These are phyloP conservation scores for Plebejus melissa DNA, from an alignment of 2,888 invertebrate genomes.

Conservation along the genomic window DNA sequence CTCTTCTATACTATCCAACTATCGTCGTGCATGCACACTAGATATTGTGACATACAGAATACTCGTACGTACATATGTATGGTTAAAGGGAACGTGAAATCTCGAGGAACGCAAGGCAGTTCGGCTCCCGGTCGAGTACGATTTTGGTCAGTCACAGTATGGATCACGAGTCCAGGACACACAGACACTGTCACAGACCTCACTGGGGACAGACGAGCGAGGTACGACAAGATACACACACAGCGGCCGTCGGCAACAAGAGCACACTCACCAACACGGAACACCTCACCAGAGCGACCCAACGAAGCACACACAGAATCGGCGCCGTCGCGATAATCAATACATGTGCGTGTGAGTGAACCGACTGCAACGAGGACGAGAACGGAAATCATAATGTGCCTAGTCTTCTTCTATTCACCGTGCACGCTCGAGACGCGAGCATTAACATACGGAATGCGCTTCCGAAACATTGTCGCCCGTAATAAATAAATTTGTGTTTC, in stretches of 20 bases:
- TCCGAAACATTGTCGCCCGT: constrained; percentile 44
- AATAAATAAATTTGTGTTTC: constrained; percentile 49
- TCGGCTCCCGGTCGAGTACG: constrained; percentile 59
- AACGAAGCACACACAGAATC: constrained; percentile 70
- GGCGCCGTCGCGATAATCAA: constrained; percentile 80
- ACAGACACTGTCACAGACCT: constrained; percentile 68
- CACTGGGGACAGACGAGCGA: constrained; percentile 64
- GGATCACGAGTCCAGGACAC: constrained; percentile 64
- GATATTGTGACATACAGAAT: constrained; percentile 76
- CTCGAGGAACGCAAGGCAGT: constrained; percentile 64
- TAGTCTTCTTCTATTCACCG: constrained; percentile 53
- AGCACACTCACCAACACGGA: constrained; percentile 45
- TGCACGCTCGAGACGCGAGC: neutral
- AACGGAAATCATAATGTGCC: constrained; percentile 42
- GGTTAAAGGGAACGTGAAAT: constrained; percentile 52
- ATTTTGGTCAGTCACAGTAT: constrained; percentile 52
- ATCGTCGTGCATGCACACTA: constrained; percentile 78
- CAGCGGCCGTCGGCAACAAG: constrained; percentile 49
- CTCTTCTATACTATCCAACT: constrained; percentile 74
- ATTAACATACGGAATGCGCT: constrained; percentile 28
- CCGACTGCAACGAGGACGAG: constrained; percentile 55
- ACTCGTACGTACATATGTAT: constrained; percentile 64
- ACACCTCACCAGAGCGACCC: constrained; percentile 20
- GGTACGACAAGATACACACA: constrained; percentile 65
- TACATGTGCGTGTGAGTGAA: constrained; percentile 85